Base-by-base conservation (phyloP, 2,888 invertebrate genomes). In the Ophion slaviceki region DNA sequence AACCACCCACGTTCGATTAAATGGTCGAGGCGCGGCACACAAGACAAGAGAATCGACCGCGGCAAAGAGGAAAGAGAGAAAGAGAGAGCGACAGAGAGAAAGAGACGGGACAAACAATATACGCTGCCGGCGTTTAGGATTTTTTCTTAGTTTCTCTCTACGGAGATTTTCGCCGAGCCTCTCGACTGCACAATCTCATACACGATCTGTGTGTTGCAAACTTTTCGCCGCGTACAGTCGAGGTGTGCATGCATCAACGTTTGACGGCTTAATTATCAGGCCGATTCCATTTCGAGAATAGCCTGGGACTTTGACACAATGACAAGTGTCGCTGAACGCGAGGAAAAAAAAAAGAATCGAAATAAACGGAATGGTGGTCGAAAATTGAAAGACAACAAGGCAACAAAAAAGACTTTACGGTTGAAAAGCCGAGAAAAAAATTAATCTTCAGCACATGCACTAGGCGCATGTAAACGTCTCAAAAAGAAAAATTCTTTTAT, bases 1-100 rank as follows among this genome's bases (percentile, higher is more conserved):
- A 70, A 66, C 77, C 78, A 80, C 86, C 86, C 80, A 86, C 86
- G 86, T 81, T 83, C 86, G 86, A 86, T 83, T 81, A 72, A 83
- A 80, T 57, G 82, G 82, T 75, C 57, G 85, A 75, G 82, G 66
- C 64, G 80, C 72, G 68, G 80, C 74, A 10, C 59, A 32, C 71
- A n/a, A 78, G 78, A 68, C 78, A 71, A 64, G 74, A 66, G 74
- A 80, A 80, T 67, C 74, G 61, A 70, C 61, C 57, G 36, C 36
- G 68, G 72, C 66, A 53, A 47, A 59, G 70, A 76, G 61, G 79
- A 62, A 61, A 40, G 61, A 77, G 57, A 76, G 76, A 40, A 36
- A 78, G 47, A 74, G 76, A 40, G 47, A 74, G 47, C 70, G 78
- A 62, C 62, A 32, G 24, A 72, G 57, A 76, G 76, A 40, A 36